Evolutionary conservation across 2,797 vertebrate species (phyloP).

Genomic region (Helarctos malayanus): DNA sequence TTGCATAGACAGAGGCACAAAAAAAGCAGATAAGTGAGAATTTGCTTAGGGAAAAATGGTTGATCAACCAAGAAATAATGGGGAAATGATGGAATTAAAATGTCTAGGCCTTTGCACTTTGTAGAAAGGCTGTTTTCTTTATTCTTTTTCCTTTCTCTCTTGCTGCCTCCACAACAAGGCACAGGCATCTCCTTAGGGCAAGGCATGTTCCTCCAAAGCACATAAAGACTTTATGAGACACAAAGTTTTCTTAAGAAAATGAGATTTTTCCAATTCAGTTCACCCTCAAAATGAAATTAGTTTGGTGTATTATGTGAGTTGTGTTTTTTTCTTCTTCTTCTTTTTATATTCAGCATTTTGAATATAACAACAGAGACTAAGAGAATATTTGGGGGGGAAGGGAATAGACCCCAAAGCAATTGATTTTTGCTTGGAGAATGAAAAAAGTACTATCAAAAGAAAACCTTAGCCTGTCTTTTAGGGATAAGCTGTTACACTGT

Average conservation of each 20-base stretch:
- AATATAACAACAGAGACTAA: slow-evolving; percentile 48
- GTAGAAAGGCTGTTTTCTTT: neutral
- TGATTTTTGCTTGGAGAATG: slow-evolving; percentile 59
- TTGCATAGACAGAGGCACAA: slow-evolving; percentile 50
- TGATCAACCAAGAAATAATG: slow-evolving; percentile 74
- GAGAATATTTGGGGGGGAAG: slow-evolving; percentile 47
- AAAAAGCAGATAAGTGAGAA: neutral
- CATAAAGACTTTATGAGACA: slow-evolving; percentile 86
- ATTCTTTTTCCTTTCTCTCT: neutral
- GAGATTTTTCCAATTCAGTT: slow-evolving; percentile 83
- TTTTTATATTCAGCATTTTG: slow-evolving; percentile 76
- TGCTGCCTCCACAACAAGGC: slow-evolving; percentile 35
- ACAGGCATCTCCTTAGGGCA: slow-evolving; percentile 75
- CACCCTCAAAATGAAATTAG: slow-evolving; percentile 84
- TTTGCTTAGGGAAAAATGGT: slow-evolving; percentile 73
- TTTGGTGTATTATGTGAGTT: slow-evolving; percentile 78
- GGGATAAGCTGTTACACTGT: neutral
- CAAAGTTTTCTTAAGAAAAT: slow-evolving; percentile 87
- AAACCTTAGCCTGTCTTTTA: neutral
- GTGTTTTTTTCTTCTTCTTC: slow-evolving; percentile 39
- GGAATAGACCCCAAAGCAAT: neutral
- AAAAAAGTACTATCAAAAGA: slow-evolving; percentile 13
- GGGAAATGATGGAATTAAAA: slow-evolving; percentile 76
- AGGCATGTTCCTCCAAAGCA: slow-evolving; percentile 78
- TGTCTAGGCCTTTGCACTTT: slow-evolving; percentile 22